phyloP scores from a whole-genome alignment of 2,113 vertebrate species.

The Tenebrosternarchus preto region DNA sequence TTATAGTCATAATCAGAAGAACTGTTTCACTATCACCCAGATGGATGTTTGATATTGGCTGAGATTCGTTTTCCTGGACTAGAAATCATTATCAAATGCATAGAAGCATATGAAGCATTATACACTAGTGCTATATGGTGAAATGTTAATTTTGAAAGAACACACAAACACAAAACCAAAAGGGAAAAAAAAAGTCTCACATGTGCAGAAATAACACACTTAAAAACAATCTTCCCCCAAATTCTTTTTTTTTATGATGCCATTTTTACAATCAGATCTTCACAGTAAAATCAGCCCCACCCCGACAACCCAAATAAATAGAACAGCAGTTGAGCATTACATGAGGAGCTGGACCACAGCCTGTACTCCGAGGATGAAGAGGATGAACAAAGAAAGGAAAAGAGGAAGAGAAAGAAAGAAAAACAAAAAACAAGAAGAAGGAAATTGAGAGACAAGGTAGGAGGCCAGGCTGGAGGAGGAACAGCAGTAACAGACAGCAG shows the following conservation, averaged over 20 bases:
- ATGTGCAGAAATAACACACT: constrained; percentile 12
- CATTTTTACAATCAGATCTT: constrained; percentile 66
- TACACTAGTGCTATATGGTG: too few relatives aligned
- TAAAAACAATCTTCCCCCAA: background rate
- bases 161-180: too few relatives aligned
- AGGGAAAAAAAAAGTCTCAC: too few relatives aligned
- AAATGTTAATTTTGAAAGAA: too few relatives aligned
- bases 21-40: too few relatives aligned
- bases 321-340: constrained; percentile 55
- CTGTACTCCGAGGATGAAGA: background rate
- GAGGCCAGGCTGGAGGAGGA: background rate
- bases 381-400: background rate
- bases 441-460: background rate
- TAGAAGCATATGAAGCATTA: too few relatives aligned
- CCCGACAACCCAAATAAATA: constrained; percentile 67
- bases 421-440: too few relatives aligned
- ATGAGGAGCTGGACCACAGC: constrained; percentile 23
- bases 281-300: constrained; percentile 63
- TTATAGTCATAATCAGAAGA: too few relatives aligned
- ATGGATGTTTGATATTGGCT: too few relatives aligned
- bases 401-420: too few relatives aligned
- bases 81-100: too few relatives aligned
- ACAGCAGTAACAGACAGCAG: constrained; percentile 40
- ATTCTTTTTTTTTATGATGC: constrained; percentile 40
- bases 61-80: too few relatives aligned